Evolutionary conservation across 2,888 invertebrate species (phyloP), one percentile per base, ranked within the genome.

Genomic region (Ligdia adustata): DNA sequence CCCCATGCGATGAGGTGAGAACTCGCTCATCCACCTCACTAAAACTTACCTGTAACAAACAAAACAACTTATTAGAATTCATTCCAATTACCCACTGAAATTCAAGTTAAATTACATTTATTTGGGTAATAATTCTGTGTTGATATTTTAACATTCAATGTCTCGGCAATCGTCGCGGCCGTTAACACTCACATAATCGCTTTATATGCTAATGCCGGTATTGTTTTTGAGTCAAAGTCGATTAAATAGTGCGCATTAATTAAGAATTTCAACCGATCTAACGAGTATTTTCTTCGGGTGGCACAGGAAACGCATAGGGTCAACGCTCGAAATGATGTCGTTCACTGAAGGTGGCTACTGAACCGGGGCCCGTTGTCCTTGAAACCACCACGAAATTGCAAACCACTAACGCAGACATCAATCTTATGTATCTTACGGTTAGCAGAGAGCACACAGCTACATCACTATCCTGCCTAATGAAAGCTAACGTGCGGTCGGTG

Each of bases 331-430:
- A 83, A 79, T 86, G 79, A 79, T 88, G 89, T 86, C 86, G 70
- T 87, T 88, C 82, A 82, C 85, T 70, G 84, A 76, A 82, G 79
- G 82, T 82, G 85, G 85, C 80, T 82, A 83, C 87, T 81, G 85
- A 89, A 89, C 90, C 75, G 80, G 66, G 66, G 75, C 78, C 69
- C 73, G 86, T 70, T 72, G 90, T 87, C 90, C 91, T 91, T 91
- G 90, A 82, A 77, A 66, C 66, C 58, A 69, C 73, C 77, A 72
- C 78, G 31, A 70, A 84, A 77, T 85, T 65, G 79, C 76, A 82
- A 81, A 79, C 75, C 75, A 71, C 75, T 66, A 79, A 76, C 74
- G 79, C 65, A 68, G 57, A 62, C 52, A n/a, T 34, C 56, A 45
- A 53, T 56, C 49, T 58, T 64, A 58, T 52, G 63, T 57, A 62